These are phyloP conservation scores for Dicyrtomina minuta DNA, from an alignment of 2,888 invertebrate genomes.

Conservation along the genomic window DNA sequence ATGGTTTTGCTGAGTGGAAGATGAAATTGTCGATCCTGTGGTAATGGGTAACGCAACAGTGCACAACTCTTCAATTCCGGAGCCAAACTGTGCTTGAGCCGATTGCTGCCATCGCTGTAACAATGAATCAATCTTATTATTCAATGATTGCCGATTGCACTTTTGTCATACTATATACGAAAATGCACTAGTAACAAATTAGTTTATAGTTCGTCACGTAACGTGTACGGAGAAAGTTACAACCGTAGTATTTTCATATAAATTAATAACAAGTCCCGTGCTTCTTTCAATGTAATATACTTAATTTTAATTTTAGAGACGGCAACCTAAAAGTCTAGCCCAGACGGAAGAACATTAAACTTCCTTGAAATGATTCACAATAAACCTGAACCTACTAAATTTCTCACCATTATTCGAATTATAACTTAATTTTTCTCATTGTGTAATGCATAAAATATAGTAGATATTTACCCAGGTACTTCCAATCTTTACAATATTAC, in stretches of 20 bases:
- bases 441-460: too few relatives aligned
- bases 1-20: conserved; percentile 23
- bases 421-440: too few relatives aligned
- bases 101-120: conserved; percentile 50
- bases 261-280: too few relatives aligned
- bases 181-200: too few relatives aligned
- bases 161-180: too few relatives aligned
- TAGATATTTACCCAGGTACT: too few relatives aligned
- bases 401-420: too few relatives aligned
- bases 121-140: conserved; percentile 18
- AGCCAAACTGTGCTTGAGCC: conserved; percentile 41
- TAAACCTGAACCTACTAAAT: too few relatives aligned
- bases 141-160: neutral
- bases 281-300: neutral
- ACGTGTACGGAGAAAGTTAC: neutral
- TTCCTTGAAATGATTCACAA: neutral
- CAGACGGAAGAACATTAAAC: neutral
- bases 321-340: neutral
- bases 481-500: too few relatives aligned
- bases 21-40: conserved; percentile 28
- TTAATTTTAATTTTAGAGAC: neutral
- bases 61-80: conserved; percentile 41
- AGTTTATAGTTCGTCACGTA: neutral
- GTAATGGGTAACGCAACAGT: conserved; percentile 44
- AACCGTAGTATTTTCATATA: neutral